Evolutionary conservation across 1,140 invertebrate species (phyloP), one percentile per base, ranked within the genome.

Genomic region (Drosophila subpulchrella): DNA sequence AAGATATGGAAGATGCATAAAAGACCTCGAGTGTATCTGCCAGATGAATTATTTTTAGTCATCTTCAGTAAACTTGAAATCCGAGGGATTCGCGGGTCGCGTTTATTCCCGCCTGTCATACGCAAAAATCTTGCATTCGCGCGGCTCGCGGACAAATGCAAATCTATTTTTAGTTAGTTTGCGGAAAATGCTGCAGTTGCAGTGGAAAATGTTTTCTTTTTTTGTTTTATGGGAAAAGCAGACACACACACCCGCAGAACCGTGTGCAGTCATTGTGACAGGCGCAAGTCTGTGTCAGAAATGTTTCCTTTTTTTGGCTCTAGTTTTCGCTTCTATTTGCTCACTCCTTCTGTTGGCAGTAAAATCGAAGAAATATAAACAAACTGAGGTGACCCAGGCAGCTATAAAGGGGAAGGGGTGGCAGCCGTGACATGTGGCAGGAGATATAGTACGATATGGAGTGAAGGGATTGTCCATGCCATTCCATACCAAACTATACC

Each of bases 321-420:
- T 20, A 38, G 51, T 32, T 55, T 41, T 39, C 44, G 65, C 30
- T 48, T 20, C 34, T 63, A 44, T 50, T 57, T 86, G 58, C 78
- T 75, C 72, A 55, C 46, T 60, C 74, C 68, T 53, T 60, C 41
- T 59, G 79, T 61, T 88, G 83, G 83, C 82, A 88, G 84, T 81
- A 88, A 86, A 86, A 86, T 86, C 83, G 82, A 86, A 86, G 65
- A 77, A 88, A 83, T 83, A 88, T 86, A 88, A 88, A 86, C 82
- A 86, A 86, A 79, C 62, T 78, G 61, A 66, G 65, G 65, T 66
- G 65, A 65, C 62, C 66, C 68, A 61, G 75, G 39, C 17, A 55
- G 53, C 20, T 13, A 17, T 10, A 15, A 13, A 12, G 27, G 7
- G 20, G 3, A 12, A 24, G n/a, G 24, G 10, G 10, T 61, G 75